Percentiles rank a stretch among this genome's conserved stretches.
These are phyloP conservation scores for Cantharis lateralis DNA, from an alignment of 2,888 invertebrate species.

Conservation along the genomic window DNA sequence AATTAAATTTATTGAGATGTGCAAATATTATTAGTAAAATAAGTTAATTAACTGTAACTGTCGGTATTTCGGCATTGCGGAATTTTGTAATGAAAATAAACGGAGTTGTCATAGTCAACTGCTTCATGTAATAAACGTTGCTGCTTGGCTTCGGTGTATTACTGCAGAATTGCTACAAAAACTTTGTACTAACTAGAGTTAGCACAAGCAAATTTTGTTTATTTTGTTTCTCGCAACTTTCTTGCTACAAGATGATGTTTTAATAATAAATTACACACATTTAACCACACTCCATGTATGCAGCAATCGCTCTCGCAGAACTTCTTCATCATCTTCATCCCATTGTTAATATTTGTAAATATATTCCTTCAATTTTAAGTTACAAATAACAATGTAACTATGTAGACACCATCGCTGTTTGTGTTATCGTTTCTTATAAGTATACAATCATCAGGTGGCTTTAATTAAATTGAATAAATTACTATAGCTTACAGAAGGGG, in stretches of 20 bases:
- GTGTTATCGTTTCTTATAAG: background rate
- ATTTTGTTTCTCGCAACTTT: constrained; percentile 16
- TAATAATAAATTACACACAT: constrained; percentile 1
- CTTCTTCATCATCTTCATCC: background rate
- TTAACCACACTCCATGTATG: background rate
- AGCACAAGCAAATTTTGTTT: constrained; percentile 19
- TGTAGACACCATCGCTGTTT: background rate
- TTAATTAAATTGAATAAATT: background rate
- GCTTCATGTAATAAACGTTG: constrained; percentile 29
- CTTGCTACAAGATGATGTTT: constrained; percentile 4
- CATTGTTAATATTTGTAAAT: background rate
- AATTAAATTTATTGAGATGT: constrained; percentile 28
- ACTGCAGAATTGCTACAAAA: constrained; percentile 27
- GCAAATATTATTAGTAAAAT: constrained; percentile 24
- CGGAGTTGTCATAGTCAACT: constrained; percentile 30
- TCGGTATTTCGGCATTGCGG: constrained; percentile 27
- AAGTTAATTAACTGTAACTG: constrained; percentile 29
- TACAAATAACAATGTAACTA: background rate
- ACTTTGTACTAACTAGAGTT: constrained; percentile 21
- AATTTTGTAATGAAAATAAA: constrained; percentile 28
- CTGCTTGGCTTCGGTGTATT: constrained; percentile 22
- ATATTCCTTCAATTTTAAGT: background rate
- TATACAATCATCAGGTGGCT: background rate
- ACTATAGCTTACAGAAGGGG: background rate
- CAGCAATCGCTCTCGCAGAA: background rate